Percentiles rank a stretch among this genome's conserved stretches.
These are phyloP conservation scores for Lissocephala sabroskyi DNA, from an alignment of 2,888 invertebrate genomes.

Conservation along the genomic window DNA sequence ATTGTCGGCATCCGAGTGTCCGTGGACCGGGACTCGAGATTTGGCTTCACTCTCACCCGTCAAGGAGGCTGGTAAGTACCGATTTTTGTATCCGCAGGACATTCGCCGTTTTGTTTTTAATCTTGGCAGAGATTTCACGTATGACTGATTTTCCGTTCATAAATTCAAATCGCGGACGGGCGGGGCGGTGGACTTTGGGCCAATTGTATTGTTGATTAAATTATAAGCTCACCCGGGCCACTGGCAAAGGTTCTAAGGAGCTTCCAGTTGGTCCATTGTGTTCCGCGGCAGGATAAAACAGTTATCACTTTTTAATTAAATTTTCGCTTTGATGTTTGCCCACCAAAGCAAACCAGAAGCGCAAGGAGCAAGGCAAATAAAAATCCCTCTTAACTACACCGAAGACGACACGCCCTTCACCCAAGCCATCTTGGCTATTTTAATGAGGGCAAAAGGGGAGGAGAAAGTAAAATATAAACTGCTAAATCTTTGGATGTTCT, in stretches of 20 bases:
- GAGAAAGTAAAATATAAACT: too few species aligned
- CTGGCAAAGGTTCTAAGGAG: too few species aligned
- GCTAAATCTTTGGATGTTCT: too few species aligned
- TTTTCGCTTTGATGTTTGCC: conserved; percentile 47
- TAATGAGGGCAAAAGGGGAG: too few species aligned
- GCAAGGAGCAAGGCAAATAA: too few species aligned
- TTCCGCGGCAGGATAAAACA: too few species aligned
- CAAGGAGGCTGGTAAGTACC: conserved; percentile 93
- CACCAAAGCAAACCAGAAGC: not conserved
- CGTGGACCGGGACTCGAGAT: conserved; percentile 92
- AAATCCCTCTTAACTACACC: too few species aligned
- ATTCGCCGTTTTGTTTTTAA: conserved; percentile 16
- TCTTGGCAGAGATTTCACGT: conserved; percentile 49
- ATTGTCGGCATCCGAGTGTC: conserved; percentile 98
- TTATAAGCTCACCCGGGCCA: too few species aligned
- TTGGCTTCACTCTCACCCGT: conserved; percentile 95
- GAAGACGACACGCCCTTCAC: too few species aligned
- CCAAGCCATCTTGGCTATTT: too few species aligned
- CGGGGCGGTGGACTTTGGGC: not conserved
- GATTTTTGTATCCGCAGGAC: not conserved
- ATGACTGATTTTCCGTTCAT: conserved; percentile 50
- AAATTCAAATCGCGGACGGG: conserved; percentile 26
- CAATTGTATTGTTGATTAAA: not conserved
- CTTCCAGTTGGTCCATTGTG: too few species aligned
- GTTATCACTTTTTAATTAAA: conserved; percentile 61